These are phyloP conservation scores for Strongylocentrotus purpuratus DNA, from an alignment of 35 echinoderm and acorn worm genomes.

Conservation along the genomic window DNA sequence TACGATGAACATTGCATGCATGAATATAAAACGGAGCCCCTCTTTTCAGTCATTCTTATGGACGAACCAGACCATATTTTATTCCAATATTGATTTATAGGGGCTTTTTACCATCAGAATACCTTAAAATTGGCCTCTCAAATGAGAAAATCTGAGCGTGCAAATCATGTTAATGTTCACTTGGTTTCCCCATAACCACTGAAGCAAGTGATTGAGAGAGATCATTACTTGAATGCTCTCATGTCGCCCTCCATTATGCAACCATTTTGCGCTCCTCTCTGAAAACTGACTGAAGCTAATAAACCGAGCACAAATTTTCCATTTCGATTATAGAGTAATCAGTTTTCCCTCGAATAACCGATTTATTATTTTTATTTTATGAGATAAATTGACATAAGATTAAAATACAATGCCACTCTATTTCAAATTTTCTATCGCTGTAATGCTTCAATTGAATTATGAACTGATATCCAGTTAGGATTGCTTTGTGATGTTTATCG, in stretches of 20 bases:
- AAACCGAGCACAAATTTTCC: neutral
- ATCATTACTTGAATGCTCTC: neutral
- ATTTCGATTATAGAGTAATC: neutral
- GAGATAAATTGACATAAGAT: neutral
- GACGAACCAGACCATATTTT: neutral
- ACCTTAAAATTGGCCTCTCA: neutral
- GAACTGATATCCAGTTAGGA: too few relatives aligned
- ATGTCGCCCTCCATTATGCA: neutral
- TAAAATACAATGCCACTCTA: too few relatives aligned
- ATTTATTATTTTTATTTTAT: neutral
- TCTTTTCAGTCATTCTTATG: neutral
- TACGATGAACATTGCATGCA: neutral
- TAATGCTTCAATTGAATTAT: too few relatives aligned
- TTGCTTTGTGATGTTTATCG: too few relatives aligned
- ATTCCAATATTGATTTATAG: neutral
- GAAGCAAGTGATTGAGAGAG: neutral
- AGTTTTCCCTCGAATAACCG: neutral
- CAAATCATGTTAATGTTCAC: constrained; percentile 18
- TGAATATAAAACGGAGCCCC: neutral
- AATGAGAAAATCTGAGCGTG: neutral
- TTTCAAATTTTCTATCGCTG: too few relatives aligned
- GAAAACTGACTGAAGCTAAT: neutral
- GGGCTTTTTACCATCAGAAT: neutral
- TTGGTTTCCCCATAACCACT: neutral
- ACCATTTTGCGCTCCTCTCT: neutral